phyloP scores from a whole-genome alignment of 1,140 invertebrate genomes.

The Aricia agestis region DNA sequence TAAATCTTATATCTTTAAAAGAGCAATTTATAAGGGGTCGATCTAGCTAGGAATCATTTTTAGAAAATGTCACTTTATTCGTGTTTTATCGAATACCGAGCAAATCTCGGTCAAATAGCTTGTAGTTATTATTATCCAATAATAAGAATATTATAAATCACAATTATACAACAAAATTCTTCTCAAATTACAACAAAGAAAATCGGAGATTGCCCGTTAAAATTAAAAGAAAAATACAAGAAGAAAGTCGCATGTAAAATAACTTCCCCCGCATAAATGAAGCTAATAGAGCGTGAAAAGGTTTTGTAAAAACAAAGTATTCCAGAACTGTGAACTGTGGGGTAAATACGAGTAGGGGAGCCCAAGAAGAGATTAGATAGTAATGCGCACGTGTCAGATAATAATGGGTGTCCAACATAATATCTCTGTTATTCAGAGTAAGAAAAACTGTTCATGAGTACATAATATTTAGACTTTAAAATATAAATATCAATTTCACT shows the following conservation, averaged over 20 bases:
- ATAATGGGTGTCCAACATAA: no score
- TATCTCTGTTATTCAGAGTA: no score
- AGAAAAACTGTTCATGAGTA: no score
- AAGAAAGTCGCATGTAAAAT: conserved; percentile 17
- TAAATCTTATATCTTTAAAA: no score
- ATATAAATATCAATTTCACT: no score
- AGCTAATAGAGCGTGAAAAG: conserved; percentile 23
- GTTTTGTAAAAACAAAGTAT: conserved; percentile 24
- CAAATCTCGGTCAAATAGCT: no score
- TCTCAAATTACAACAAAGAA: neutral
- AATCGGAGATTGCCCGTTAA: neutral
- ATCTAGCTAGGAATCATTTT: no score
- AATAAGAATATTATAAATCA: neutral
- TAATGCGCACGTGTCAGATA: neutral
- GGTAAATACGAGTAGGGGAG: conserved; percentile 10
- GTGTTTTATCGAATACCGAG: no score
- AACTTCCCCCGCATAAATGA: conserved; percentile 12
- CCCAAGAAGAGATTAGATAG: neutral
- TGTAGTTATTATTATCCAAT: no score
- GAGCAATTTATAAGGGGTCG: no score
- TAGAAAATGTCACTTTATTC: no score
- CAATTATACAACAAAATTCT: neutral
- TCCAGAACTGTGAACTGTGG: conserved; percentile 16
- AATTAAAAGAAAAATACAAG: neutral
- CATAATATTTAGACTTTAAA: no score